Conservation (phyloP, 2,888 invertebrate genomes). For the Drepana falcataria region DNA sequence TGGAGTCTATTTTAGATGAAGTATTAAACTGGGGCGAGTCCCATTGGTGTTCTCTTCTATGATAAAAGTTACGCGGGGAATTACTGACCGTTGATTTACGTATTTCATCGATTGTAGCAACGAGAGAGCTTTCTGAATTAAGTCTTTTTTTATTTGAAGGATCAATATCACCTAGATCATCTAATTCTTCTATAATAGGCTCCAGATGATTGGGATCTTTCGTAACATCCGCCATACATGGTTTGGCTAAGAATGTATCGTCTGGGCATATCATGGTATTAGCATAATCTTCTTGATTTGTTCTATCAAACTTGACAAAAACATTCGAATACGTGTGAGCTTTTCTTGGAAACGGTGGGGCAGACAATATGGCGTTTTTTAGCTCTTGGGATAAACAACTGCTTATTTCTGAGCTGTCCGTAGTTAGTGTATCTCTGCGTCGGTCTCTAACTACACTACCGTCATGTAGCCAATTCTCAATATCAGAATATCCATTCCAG, state of each 20-base stretch:
- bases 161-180: constrained; percentile 72
- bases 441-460: constrained; percentile 80
- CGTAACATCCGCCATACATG: constrained; percentile 69
- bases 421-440: constrained; percentile 77
- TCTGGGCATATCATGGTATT: constrained; percentile 74
- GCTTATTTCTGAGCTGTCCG: constrained; percentile 77
- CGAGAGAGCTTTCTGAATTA: constrained; percentile 78
- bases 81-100: constrained; percentile 76
- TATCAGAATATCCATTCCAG: constrained; percentile 82
- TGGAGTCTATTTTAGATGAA: constrained; percentile 50
- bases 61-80: constrained; percentile 77
- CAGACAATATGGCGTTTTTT: constrained; percentile 61
- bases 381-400: constrained; percentile 69
- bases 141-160: constrained; percentile 56
- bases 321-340: constrained; percentile 69
- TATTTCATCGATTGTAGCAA: constrained; percentile 82
- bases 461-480: constrained; percentile 81
- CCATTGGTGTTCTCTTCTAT: constrained; percentile 73
- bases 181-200: constrained; percentile 78
- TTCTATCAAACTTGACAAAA: constrained; percentile 64
- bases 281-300: constrained; percentile 70
- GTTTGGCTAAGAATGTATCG: constrained; percentile 75
- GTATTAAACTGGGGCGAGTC: constrained; percentile 58
- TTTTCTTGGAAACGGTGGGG: constrained; percentile 67
- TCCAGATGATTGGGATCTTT: constrained; percentile 77